Conservation (phyloP, 37 sponge, comb jelly and placozoan genomes). For the Theonella swinhoei region DNA sequence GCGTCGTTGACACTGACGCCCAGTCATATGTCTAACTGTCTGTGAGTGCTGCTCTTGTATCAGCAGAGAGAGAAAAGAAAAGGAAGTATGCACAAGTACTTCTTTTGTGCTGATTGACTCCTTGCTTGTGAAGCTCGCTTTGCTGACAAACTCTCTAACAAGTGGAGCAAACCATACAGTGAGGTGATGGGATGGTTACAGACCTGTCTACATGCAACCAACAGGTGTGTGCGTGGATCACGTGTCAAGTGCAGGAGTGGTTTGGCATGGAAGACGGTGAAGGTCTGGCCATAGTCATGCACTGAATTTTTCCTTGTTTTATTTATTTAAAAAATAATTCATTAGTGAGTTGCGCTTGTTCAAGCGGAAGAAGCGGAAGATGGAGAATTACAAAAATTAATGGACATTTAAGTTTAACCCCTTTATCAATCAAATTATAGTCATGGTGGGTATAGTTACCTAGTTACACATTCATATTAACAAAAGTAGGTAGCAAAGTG, state of each 20-base stretch:
- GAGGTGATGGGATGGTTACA: no score
- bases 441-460: no score
- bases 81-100: no score
- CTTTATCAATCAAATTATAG: no score
- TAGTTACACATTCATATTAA: no score
- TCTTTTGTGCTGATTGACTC: no score
- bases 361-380: no score
- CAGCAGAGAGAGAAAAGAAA: slow-evolving; percentile 46
- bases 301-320: neutral
- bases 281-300: neutral
- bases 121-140: slow-evolving; percentile 41
- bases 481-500: no score
- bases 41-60: slow-evolving; percentile 2
- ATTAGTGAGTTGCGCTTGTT: no score
- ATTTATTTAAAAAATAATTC: no score
- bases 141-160: slow-evolving; percentile 7
- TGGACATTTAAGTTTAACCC: no score
- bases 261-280: slow-evolving; percentile 10
- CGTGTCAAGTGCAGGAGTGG: slow-evolving; percentile 3
- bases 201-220: slow-evolving; percentile 26
- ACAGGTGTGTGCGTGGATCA: slow-evolving; percentile 11
- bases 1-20: slow-evolving; percentile 61
- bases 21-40: neutral
- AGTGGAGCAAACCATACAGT: slow-evolving; percentile 46
- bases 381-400: no score